These are phyloP conservation scores for Linnaemya vulpina DNA, from an alignment of 2,888 invertebrate species.

Conservation along the genomic window DNA sequence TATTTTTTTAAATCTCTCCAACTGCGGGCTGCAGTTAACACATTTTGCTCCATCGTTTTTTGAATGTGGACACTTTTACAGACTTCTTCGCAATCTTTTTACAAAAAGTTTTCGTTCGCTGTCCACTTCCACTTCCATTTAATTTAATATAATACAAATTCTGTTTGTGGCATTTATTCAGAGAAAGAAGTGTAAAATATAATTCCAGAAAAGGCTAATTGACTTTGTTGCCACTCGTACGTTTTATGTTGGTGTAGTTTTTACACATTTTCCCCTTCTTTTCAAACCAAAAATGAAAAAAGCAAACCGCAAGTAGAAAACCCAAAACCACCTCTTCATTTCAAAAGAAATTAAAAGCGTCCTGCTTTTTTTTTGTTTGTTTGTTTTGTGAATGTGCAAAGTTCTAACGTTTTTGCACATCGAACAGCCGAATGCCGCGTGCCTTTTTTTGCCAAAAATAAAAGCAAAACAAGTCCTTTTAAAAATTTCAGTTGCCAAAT, in stretches of 20 bases:
- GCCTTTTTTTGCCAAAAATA: slow-evolving; percentile 49
- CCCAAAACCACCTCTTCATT: slow-evolving; percentile 23
- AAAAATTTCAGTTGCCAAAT: background rate
- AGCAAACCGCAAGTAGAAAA: slow-evolving; percentile 47
- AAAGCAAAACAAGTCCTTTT: background rate
- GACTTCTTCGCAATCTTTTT: background rate
- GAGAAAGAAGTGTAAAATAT: slow-evolving; percentile 3
- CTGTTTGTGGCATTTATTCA: slow-evolving; percentile 57
- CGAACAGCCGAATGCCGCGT: slow-evolving; percentile 45
- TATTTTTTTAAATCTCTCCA: slow-evolving; percentile 11
- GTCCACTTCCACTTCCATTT: slow-evolving; percentile 51
- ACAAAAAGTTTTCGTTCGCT: slow-evolving; percentile 5
- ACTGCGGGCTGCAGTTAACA: slow-evolving; percentile 7
- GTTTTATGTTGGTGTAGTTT: slow-evolving; percentile 23
- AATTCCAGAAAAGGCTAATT: slow-evolving; percentile 61
- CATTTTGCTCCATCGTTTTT: background rate
- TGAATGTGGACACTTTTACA: slow-evolving; percentile 14
- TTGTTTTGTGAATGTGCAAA: slow-evolving; percentile 10
- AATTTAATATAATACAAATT: slow-evolving; percentile 68
- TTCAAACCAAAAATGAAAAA: background rate
- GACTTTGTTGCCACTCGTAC: slow-evolving; percentile 54
- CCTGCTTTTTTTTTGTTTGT: background rate
- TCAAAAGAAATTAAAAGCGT: slow-evolving; percentile 31
- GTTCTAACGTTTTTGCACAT: background rate
- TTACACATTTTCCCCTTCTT: background rate